Percentiles rank a stretch among this genome's conserved stretches.
phyloP scores from a whole-genome alignment of 2,113 vertebrate species.

The Anguilla japonica region DNA sequence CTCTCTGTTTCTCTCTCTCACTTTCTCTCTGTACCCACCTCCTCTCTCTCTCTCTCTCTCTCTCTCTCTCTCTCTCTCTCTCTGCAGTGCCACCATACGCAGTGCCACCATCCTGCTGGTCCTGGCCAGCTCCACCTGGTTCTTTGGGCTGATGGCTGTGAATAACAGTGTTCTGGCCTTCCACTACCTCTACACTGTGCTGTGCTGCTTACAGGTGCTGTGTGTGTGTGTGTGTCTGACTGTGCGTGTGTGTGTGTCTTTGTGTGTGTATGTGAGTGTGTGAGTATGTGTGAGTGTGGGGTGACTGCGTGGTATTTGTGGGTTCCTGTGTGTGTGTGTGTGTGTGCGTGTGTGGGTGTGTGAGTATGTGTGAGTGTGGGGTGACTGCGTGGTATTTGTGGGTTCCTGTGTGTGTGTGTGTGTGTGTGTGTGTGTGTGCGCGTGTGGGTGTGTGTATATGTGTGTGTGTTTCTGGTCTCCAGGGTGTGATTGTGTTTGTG shows the following conservation, averaged over 20 bases:
- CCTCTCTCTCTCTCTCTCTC: slow-evolving; percentile 17
- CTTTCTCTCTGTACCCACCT: slow-evolving; percentile 30
- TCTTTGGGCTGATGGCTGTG: slow-evolving; percentile 96
- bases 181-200: slow-evolving; percentile 94
- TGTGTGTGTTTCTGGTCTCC: background rate
- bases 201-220: slow-evolving; percentile 91
- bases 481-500: background rate
- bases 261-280: slow-evolving; percentile 9
- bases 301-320: background rate
- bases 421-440: slow-evolving; percentile 14
- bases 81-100: slow-evolving; percentile 82
- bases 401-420: slow-evolving; percentile 14
- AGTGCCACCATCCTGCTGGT: slow-evolving; percentile 92
- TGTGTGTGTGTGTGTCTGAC: slow-evolving; percentile 21
- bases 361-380: background rate
- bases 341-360: background rate
- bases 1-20: background rate
- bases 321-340: slow-evolving; percentile 14
- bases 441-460: background rate
- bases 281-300: background rate
- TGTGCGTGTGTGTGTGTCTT: slow-evolving; percentile 12
- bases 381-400: background rate
- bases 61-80: slow-evolving; percentile 46
- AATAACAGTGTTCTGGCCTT: slow-evolving; percentile 98
- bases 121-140: slow-evolving; percentile 91